Base-by-base conservation (phyloP, 2,797 vertebrate genomes). In the Molossus alvarezi region DNA sequence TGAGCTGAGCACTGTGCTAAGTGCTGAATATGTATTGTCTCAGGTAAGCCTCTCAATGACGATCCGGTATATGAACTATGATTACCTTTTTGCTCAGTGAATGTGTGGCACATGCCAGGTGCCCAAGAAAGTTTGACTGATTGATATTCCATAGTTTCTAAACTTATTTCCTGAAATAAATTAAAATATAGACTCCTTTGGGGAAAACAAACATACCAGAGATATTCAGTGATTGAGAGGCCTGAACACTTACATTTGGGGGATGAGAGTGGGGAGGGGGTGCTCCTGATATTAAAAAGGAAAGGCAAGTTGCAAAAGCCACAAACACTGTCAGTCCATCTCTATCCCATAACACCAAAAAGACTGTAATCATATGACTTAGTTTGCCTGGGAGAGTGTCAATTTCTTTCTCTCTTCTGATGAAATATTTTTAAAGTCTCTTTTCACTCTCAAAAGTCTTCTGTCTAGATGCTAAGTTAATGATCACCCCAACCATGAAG, bases 101-200 rank as follows among this genome's bases (percentile, higher is more conserved):
- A 53, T 6, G 29, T 33, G 60, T 69, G 51, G 41, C 86, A 85
- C 7, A 29, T 21, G 55, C 41, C 55, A 76, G 17, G 27, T 67
- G 10, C 14, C 58, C 71, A 64, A 21, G 55, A 41, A 87, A 86
- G 6, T 25, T 18, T 57, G 17, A 53, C 27, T 73, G 57, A 80
- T 33, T 92, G 73, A 58, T 87, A 95, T 45, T 67, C 51, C 69
- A 62, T 11, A 67, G 55, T 27, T 73, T 85, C 57, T 51, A 87
- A 75, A 85, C 14, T 18, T 76, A 92, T n/a, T 87, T 67, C 77
- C 37, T 45, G 21, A 71, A 88, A 91, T 87, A 62, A 81, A 20
- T 55, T 9, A 37, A 77, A 77, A 27, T 27, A 81, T 41, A 37
- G 79, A 58, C 65, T 91, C 17, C 55, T 29, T 20, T 10, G 29